These are phyloP conservation scores for Agrochola litura DNA, from an alignment of 2,888 invertebrate genomes.

Conservation along the genomic window DNA sequence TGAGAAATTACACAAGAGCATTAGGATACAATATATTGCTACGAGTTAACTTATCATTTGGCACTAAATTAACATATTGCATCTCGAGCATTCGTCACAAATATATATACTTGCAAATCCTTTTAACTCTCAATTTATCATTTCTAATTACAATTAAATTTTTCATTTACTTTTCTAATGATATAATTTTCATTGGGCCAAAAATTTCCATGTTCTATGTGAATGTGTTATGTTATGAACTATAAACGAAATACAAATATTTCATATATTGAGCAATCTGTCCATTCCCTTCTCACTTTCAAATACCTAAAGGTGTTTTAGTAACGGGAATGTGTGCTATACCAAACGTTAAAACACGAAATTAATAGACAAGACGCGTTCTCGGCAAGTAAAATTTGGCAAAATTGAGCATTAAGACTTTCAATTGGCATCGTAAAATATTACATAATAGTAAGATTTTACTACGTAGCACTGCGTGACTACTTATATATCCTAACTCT, in stretches of 20 bases:
- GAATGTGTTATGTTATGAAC: slow-evolving; percentile 69
- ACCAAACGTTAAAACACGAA: slow-evolving; percentile 76
- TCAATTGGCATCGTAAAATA: slow-evolving; percentile 86
- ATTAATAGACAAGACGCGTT: slow-evolving; percentile 85
- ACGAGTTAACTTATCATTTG: slow-evolving; percentile 91
- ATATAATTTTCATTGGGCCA: slow-evolving; percentile 84
- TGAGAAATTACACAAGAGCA: slow-evolving; percentile 89
- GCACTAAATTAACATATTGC: slow-evolving; percentile 91
- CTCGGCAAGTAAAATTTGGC: slow-evolving; percentile 90
- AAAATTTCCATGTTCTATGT: slow-evolving; percentile 77
- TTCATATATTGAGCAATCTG: slow-evolving; percentile 86
- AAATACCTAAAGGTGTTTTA: slow-evolving; percentile 69
- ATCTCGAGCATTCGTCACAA: slow-evolving; percentile 88
- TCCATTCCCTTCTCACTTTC: slow-evolving; percentile 74
- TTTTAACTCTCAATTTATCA: slow-evolving; percentile 81
- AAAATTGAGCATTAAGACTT: slow-evolving; percentile 90
- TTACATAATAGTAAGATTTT: slow-evolving; percentile 81
- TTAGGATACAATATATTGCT: slow-evolving; percentile 90
- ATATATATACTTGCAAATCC: slow-evolving; percentile 83
- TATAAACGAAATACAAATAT: slow-evolving; percentile 80
- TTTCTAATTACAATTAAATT: slow-evolving; percentile 84
- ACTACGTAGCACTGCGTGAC: slow-evolving; percentile 84
- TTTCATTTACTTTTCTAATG: slow-evolving; percentile 80
- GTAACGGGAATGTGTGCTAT: slow-evolving; percentile 76
- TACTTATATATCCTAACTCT: slow-evolving; percentile 86